Conservation (phyloP, 2,888 invertebrate genomes). For the Drosophila siamana region DNA sequence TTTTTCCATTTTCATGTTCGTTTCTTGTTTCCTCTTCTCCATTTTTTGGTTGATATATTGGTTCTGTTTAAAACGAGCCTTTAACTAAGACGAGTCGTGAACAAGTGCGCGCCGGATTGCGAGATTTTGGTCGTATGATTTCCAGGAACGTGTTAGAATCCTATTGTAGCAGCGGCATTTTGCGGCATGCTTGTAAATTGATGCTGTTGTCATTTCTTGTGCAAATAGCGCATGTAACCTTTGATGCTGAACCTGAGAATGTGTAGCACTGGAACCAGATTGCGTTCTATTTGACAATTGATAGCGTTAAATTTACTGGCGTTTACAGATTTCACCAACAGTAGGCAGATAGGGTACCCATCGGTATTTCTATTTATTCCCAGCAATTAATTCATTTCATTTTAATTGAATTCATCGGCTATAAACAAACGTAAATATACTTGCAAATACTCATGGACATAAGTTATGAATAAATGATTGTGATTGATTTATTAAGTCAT, state of each 20-base stretch:
- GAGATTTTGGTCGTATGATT: slow-evolving; percentile 64
- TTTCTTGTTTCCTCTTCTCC: background rate
- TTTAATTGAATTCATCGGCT: too few species aligned
- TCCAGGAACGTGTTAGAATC: slow-evolving; percentile 71
- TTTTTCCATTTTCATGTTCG: background rate
- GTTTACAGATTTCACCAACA: too few species aligned
- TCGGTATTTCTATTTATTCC: too few species aligned
- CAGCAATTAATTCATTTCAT: too few species aligned
- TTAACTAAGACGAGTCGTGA: background rate
- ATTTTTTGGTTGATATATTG: slow-evolving; percentile 8
- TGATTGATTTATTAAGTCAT: too few species aligned
- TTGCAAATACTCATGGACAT: too few species aligned
- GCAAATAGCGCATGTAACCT: slow-evolving; percentile 38
- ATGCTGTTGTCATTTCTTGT: slow-evolving; percentile 72
- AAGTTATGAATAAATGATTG: too few species aligned
- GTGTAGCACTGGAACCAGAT: too few species aligned
- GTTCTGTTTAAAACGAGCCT: background rate
- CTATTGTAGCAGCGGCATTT: slow-evolving; percentile 55
- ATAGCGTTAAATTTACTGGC: too few species aligned
- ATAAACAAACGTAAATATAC: too few species aligned
- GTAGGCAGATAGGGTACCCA: too few species aligned
- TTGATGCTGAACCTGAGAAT: background rate
- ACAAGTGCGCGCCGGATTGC: slow-evolving; percentile 36
- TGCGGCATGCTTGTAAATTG: slow-evolving; percentile 61
- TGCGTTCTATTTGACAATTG: too few species aligned